Percentiles rank a stretch among this genome's conserved stretches.
phyloP scores from a whole-genome alignment of 2,797 vertebrate species.

The Brachyrhaphis roseni region DNA sequence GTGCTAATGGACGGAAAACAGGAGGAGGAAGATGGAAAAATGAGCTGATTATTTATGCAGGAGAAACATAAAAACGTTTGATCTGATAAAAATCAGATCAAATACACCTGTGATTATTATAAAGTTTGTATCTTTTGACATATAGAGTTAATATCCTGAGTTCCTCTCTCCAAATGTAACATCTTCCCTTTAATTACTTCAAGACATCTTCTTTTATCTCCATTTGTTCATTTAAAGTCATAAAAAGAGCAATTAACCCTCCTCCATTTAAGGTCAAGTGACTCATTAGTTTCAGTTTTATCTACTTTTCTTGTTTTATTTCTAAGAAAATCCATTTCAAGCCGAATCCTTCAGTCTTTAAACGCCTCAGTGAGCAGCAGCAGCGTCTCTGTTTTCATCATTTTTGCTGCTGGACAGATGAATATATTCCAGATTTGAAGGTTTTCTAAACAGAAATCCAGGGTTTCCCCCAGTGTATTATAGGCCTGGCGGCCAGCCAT shows the following conservation, averaged over 20 bases:
- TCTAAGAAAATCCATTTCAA: background rate
- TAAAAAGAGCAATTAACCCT: slow-evolving; percentile 8
- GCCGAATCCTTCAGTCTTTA: background rate
- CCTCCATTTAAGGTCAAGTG: background rate
- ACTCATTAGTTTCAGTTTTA: slow-evolving; percentile 6
- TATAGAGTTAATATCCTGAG: background rate
- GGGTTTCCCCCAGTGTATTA: too few species aligned
- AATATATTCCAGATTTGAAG: background rate
- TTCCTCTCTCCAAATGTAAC: background rate
- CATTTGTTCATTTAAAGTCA: background rate
- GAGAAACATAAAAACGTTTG: background rate
- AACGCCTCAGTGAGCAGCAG: background rate
- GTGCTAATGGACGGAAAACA: slow-evolving; percentile 1
- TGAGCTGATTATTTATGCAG: background rate
- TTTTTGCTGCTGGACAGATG: background rate
- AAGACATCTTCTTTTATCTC: background rate
- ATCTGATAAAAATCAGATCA: background rate
- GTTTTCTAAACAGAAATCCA: background rate
- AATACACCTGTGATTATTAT: background rate
- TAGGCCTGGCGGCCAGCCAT: too few species aligned
- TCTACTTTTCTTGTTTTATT: background rate
- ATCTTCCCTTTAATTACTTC: background rate
- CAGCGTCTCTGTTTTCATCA: background rate
- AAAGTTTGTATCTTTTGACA: background rate
- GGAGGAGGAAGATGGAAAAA: background rate